Conservation (phyloP, 2,113 vertebrate genomes). For the Odocoileus virginianus region DNA sequence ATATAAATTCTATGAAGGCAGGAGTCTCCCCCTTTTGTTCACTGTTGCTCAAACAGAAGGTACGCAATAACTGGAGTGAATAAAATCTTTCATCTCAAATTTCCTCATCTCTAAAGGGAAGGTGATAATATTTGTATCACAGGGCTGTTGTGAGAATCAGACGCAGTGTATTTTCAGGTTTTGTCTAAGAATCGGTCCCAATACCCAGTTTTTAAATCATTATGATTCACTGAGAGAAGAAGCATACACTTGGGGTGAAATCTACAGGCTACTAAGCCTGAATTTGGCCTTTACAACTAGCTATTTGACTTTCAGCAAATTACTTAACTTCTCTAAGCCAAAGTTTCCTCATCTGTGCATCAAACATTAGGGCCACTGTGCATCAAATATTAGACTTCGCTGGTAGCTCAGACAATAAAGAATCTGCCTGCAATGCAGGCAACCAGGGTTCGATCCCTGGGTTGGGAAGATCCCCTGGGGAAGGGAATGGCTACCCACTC, state of each 20-base stretch:
- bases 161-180: no score
- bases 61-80: not conserved
- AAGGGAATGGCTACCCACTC: not conserved
- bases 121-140: not conserved
- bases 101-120: not conserved
- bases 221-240: not conserved
- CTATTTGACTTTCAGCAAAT: not conserved
- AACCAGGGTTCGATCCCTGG: not conserved
- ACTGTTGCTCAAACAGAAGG: not conserved
- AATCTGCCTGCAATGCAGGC: not conserved
- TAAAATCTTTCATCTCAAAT: not conserved
- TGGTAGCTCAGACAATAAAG: not conserved
- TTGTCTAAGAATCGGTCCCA: not conserved
- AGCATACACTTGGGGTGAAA: not conserved
- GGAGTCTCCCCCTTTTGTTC: not conserved
- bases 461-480: not conserved
- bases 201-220: not conserved
- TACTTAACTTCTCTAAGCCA: not conserved
- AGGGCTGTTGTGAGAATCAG: not conserved
- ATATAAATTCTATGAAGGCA: not conserved
- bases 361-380: not conserved
- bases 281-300: not conserved
- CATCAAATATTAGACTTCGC: not conserved
- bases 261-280: not conserved
- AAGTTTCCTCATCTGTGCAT: not conserved